Base-by-base conservation (phyloP, 2,113 vertebrate genomes). In the Callorhinus ursinus region DNA sequence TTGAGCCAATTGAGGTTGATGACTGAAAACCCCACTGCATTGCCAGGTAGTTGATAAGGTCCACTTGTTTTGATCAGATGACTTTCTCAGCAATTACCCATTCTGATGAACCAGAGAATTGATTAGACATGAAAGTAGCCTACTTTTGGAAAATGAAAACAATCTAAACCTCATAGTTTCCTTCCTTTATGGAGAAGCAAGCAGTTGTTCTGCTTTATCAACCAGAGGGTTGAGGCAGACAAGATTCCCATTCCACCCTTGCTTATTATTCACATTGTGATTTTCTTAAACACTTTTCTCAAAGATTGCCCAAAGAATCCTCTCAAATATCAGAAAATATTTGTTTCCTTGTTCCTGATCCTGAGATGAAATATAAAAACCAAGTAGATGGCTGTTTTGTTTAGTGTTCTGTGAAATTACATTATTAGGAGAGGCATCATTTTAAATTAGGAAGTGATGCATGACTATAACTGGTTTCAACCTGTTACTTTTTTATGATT, bases 321-420 rank as follows among this genome's bases (percentile, higher is more conserved):
- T 84, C 83, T 96, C 88, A 97, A 84, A 97, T 96, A 90, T 88
- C 82, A 95, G 61, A 98, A 96, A 76, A 39, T 39, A 39, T 39
- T 39, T 39, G 39, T 39, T 39, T 31, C 28, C 42, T 77, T 96
- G 71, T 87, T 95, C 61, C 86, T 90, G 55, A 97, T 98, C 93
- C 83, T 88, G 74, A 84, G 36, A 97, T 77, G 71, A 93, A 98
- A 97, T 96, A 97, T 93, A 83, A 97, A 98, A 98, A 80, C 76
- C 22, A 97, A 97, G 96, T 93, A 92, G 92, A 84, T 93, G 65
- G 82, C 86, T 95, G 89, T 97, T 97, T 98, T 98, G 97, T 97
- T 97, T 98, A 97, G 96, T 96, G 96, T 97, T 97, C 97, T 97
- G 98, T 98, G 98, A 98, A 98, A 98, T 98, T 98, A 88, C 97